A percentile compares a stretch with the other conserved stretches of the same genome.
phyloP scores from a whole-genome alignment of 2,113 vertebrate genomes.

The Lophius piscatorius region DNA sequence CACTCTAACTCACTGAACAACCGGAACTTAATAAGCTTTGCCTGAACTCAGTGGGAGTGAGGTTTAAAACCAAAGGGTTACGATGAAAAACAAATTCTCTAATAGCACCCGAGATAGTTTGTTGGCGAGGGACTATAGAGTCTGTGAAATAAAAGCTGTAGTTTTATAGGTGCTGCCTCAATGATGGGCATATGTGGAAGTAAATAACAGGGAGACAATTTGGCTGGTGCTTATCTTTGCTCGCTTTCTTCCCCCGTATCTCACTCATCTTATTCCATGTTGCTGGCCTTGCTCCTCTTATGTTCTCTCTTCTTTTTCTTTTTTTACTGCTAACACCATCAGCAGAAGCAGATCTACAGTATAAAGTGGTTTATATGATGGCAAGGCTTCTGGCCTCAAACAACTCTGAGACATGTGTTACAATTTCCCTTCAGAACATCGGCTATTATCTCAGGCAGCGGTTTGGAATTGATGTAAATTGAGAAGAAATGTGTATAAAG shows the following conservation, averaged over 20 bases:
- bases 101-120: constrained; percentile 18
- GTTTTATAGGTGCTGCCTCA: neutral
- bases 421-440: constrained; percentile 45
- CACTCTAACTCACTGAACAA: constrained; percentile 22
- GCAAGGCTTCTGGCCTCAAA: constrained; percentile 19
- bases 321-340: neutral
- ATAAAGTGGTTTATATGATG: constrained; percentile 22
- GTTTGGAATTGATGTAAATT: constrained; percentile 32
- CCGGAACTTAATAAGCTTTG: constrained; percentile 32
- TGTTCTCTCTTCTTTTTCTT: constrained; percentile 1
- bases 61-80: constrained; percentile 16
- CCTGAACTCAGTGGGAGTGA: constrained; percentile 44
- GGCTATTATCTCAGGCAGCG: constrained; percentile 27
- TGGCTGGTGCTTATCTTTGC: neutral
- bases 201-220: neutral
- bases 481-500: constrained; percentile 15
- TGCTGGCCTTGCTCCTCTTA: neutral
- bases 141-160: constrained; percentile 6
- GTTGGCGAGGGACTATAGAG: constrained; percentile 21
- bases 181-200: neutral
- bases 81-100: constrained; percentile 17
- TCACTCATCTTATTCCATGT: neutral
- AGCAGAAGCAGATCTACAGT: constrained; percentile 3
- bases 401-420: constrained; percentile 26
- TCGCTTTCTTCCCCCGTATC: neutral